Base-by-base conservation (phyloP, 2,797 vertebrate species). In the Gephyroberyx darwinii region DNA sequence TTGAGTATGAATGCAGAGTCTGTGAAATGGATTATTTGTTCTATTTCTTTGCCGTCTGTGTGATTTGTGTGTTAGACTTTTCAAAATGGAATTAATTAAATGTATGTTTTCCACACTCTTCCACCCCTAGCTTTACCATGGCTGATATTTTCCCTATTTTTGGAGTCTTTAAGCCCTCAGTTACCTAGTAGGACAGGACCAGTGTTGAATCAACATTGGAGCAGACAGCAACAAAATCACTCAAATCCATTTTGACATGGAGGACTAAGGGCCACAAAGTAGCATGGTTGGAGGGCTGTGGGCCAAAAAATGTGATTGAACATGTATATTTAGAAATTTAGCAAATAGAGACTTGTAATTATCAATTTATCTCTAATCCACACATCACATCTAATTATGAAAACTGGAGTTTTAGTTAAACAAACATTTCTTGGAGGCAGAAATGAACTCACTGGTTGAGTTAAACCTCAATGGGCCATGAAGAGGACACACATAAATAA, bases 21-120 rank as follows among this genome's bases (percentile, higher is more conserved):
- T 84, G 61, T 54, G 45, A 74, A 78, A 64, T 10, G 37, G 45
- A 73, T 66, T 68, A 53, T 56, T 80, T 73, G 14, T 37, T 80
- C n/a, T n/a, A 4, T 65, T 65, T 65, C 57, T 73, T 50, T 26
- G 30, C 33, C 53, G n/a, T 30, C 26, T 5, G 2, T 55, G 47
- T 13, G 31, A 1, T 4, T 71, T 72, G 83, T 77, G 33, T 60
- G 31, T 78, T 84, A 74, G 39, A 65, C 53, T 74, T 75, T 78
- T 79, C 56, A 65, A 69, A 75, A 53, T 48, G 5, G 71, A 74
- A 81, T 72, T 16, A 10, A 39, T 45, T 71, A 67, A 65, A 56
- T 22, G 52, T 52, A 58, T 30, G 79, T 35, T 69, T 75, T 72
- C 53, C 76, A 76, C 66, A 74, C 75, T 76, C 58, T 73, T 66